phyloP scores from a whole-genome alignment of 1,140 invertebrate genomes.

The Ditylenchus dipsaci region DNA sequence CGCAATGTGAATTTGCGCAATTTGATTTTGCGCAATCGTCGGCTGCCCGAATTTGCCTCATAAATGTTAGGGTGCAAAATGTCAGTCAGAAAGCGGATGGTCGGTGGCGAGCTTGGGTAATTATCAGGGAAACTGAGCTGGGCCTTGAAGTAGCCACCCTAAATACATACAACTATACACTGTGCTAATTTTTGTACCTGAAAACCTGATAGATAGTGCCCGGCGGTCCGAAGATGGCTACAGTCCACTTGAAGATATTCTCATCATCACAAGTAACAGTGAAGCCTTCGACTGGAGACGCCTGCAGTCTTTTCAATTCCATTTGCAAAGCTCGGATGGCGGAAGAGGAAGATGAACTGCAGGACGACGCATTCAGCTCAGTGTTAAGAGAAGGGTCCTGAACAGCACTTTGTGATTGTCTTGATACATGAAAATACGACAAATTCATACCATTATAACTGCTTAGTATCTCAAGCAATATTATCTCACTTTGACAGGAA shows the following conservation, averaged over 20 bases:
- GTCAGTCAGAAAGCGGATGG: conserved; percentile 93
- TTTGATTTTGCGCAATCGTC: too few species aligned
- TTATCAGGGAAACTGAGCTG: conserved; percentile 45
- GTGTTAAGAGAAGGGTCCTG: too few species aligned
- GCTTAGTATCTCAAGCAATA: too few species aligned
- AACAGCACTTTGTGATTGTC: too few species aligned
- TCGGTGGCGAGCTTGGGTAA: conserved; percentile 87
- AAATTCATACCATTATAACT: too few species aligned
- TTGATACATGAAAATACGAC: too few species aligned
- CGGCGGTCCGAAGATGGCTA: conserved; percentile 96
- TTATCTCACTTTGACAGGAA: too few species aligned
- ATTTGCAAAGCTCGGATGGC: conserved; percentile 76
- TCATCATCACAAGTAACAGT: conserved; percentile 92
- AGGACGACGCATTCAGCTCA: too few species aligned
- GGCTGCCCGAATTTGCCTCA: conserved; percentile 73
- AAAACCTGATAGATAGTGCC: conserved; percentile 79
- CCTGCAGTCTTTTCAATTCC: conserved; percentile 92
- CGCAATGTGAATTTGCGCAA: too few species aligned
- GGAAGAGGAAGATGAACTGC: neutral
- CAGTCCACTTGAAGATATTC: conserved; percentile 98
- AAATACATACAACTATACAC: conserved; percentile 16
- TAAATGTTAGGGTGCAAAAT: conserved; percentile 99
- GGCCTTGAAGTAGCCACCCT: conserved; percentile 98
- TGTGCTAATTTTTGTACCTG: neutral
- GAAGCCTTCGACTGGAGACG: conserved; percentile 97